A percentile compares a stretch with the other conserved stretches of the same genome.
Conservation (phyloP, 2,797 vertebrate genomes). For the Melanotaenia maccullochi region DNA sequence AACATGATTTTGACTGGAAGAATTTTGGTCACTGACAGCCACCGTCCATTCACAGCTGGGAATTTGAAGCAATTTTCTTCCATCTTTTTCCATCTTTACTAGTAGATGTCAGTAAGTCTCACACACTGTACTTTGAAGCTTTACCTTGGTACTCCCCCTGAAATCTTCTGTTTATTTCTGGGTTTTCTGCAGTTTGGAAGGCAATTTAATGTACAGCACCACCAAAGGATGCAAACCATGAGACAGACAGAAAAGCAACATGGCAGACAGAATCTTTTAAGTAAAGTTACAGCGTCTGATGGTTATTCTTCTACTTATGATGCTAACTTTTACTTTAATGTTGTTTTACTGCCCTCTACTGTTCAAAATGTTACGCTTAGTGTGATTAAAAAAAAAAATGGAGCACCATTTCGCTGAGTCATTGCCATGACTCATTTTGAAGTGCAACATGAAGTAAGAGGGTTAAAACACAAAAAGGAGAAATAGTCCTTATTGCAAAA, state of each 20-base stretch:
- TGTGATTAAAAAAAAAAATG: not conserved
- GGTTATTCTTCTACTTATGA: conserved; percentile 2
- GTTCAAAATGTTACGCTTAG: conserved; percentile 1
- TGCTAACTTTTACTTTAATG: not conserved
- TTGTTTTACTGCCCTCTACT: conserved; percentile 28
- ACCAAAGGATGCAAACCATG: not conserved
- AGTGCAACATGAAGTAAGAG: not conserved
- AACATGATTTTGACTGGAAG: too few species aligned
- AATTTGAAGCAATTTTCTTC: not conserved
- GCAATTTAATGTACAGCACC: not conserved
- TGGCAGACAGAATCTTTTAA: not conserved
- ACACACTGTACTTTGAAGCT: not conserved
- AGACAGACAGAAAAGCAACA: not conserved
- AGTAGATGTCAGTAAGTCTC: too few species aligned
- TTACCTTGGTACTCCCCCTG: not conserved
- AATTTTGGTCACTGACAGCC: too few species aligned
- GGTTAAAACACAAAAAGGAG: not conserved
- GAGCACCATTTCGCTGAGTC: conserved; percentile 11
- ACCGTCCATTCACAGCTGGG: too few species aligned
- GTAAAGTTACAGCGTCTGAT: not conserved
- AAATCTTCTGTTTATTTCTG: not conserved
- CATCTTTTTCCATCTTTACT: too few species aligned
- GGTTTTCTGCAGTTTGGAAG: not conserved
- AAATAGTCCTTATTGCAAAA: not conserved
- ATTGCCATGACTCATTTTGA: conserved; percentile 19